These are phyloP conservation scores for Drosophila infuscata DNA, from an alignment of 2,888 invertebrate species.

Conservation along the genomic window DNA sequence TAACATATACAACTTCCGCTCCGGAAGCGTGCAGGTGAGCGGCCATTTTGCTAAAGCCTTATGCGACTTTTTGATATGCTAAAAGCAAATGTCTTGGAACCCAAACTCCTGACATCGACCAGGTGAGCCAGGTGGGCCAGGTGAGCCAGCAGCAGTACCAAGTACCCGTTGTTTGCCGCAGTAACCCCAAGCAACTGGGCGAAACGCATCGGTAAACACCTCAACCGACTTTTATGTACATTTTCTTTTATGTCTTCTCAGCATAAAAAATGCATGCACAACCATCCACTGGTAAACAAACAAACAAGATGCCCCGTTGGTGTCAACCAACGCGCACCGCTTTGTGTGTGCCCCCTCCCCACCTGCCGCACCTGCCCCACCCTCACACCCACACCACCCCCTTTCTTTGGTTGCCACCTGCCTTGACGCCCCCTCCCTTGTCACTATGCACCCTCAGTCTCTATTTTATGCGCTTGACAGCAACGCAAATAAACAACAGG, in stretches of 20 bases:
- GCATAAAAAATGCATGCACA: constrained; percentile 75
- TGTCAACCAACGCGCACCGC: constrained; percentile 54
- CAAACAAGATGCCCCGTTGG: constrained; percentile 63
- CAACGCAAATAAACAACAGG: constrained; percentile 60
- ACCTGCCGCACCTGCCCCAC: neutral
- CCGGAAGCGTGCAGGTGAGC: constrained; percentile 73
- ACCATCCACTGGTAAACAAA: constrained; percentile 64
- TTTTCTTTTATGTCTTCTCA: constrained; percentile 75
- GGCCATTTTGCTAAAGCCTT: constrained; percentile 56
- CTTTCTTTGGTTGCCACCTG: neutral
- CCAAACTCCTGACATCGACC: constrained; percentile 27
- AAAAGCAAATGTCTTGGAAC: constrained; percentile 52
- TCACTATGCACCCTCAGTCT: constrained; percentile 1
- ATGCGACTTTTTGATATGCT: constrained; percentile 63
- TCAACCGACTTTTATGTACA: constrained; percentile 73
- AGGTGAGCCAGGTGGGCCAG: constrained; percentile 24
- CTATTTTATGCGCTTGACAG: constrained; percentile 52
- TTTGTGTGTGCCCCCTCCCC: constrained; percentile 18
- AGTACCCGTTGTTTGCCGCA: constrained; percentile 1
- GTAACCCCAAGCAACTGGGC: constrained; percentile 55
- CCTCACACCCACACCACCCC: neutral
- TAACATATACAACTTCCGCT: constrained; percentile 74
- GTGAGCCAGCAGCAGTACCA: neutral
- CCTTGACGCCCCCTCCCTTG: neutral
- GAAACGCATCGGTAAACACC: constrained; percentile 75